These are phyloP conservation scores for Megathymus violae DNA, from an alignment of 1,140 invertebrate genomes.

Conservation along the genomic window DNA sequence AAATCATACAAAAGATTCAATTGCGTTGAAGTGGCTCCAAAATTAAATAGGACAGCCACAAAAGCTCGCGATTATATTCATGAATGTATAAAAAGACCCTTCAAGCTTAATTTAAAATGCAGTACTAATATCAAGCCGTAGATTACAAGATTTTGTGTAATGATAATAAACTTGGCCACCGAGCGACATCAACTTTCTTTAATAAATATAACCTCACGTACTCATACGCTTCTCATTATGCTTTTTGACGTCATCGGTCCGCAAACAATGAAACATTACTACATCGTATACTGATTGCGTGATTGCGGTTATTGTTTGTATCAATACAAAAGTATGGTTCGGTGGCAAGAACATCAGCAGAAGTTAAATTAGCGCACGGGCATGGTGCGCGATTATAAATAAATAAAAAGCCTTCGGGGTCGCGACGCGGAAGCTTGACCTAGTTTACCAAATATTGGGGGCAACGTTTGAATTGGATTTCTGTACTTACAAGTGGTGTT, in stretches of 20 bases:
- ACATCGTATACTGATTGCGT: constrained; percentile 2
- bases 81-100: constrained; percentile 3
- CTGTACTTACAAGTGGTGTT: constrained; percentile 67
- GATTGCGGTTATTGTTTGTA: constrained; percentile 1
- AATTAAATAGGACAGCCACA: constrained; percentile 2
- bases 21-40: constrained; percentile 1
- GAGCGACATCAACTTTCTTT: constrained; percentile 16
- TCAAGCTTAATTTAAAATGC: constrained; percentile 1
- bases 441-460: constrained; percentile 49
- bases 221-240: neutral
- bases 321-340: neutral
- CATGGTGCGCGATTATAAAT: constrained; percentile 57
- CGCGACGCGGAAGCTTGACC: constrained; percentile 76
- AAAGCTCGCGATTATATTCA: neutral
- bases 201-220: neutral
- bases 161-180: constrained; percentile 14
- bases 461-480: constrained; percentile 29
- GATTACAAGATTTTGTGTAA: constrained; percentile 12
- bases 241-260: constrained; percentile 14
- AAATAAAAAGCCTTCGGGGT: constrained; percentile 56
- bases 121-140: constrained; percentile 17
- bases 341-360: neutral
- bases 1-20: constrained; percentile 6
- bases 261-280: constrained; percentile 3
- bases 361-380: constrained; percentile 43